Conservation (phyloP, 2,888 invertebrate species). For the Prosopocoilus inquinatus region DNA sequence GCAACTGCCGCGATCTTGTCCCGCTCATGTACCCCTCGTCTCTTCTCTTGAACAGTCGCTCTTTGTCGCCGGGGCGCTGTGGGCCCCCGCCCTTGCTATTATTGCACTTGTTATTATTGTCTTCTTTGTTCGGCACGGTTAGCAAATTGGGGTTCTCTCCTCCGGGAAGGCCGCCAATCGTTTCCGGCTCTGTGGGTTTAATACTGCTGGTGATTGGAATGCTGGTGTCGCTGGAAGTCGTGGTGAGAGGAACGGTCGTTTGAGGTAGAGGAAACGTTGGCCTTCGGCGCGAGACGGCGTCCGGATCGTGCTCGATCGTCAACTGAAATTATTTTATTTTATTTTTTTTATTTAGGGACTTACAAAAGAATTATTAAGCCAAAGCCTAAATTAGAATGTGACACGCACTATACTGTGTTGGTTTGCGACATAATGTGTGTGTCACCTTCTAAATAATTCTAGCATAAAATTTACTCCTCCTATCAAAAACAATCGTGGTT, state of each 20-base stretch:
- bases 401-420: too few species aligned
- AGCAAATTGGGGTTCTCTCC: not conserved
- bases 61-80: slow-evolving; percentile 50
- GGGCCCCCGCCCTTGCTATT: slow-evolving; percentile 24
- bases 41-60: slow-evolving; percentile 55
- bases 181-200: slow-evolving; percentile 11
- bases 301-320: slow-evolving; percentile 88
- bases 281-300: slow-evolving; percentile 60
- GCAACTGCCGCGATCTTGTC: slow-evolving; percentile 62
- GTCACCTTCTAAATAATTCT: too few species aligned
- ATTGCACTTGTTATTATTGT: slow-evolving; percentile 13
- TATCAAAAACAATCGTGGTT: too few species aligned
- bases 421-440: too few species aligned
- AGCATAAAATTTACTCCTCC: too few species aligned
- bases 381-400: too few species aligned
- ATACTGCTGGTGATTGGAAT: slow-evolving; percentile 41
- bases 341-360: too few species aligned
- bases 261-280: slow-evolving; percentile 29
- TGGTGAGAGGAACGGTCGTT: slow-evolving; percentile 44
- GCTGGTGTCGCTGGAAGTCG: slow-evolving; percentile 50
- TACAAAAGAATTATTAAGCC: too few species aligned
- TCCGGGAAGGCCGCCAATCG: not conserved
- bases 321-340: too few species aligned
- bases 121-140: not conserved
- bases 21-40: slow-evolving; percentile 63